Evolutionary conservation across 2,888 invertebrate species (phyloP).

Genomic region (Chloroclystis v-ata): DNA sequence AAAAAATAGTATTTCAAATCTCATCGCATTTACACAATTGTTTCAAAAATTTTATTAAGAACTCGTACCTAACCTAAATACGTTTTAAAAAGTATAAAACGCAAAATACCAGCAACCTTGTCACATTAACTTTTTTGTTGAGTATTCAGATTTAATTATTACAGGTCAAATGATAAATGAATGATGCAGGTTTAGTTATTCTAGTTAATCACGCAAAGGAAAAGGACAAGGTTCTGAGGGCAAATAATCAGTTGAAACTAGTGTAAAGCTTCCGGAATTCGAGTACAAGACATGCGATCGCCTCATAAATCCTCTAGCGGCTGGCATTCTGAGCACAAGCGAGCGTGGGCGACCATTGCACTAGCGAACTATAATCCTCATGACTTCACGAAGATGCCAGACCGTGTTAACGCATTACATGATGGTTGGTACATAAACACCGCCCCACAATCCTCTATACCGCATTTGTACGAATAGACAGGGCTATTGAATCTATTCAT

Average conservation of each 20-base stretch:
- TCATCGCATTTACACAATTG: too few species aligned
- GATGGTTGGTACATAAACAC: constrained; percentile 4
- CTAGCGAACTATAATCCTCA: constrained; percentile 37
- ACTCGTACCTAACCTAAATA: too few species aligned
- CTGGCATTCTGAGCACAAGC: constrained; percentile 34
- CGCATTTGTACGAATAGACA: constrained; percentile 19
- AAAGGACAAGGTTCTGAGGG: constrained; percentile 7
- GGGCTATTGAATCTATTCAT: constrained; percentile 20
- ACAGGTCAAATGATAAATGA: neutral
- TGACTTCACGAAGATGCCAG: constrained; percentile 27
- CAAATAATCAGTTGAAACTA: constrained; percentile 30
- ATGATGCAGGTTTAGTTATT: neutral
- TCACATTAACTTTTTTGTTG: too few species aligned
- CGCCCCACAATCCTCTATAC: constrained; percentile 13
- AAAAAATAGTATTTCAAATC: too few species aligned
- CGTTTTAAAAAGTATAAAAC: too few species aligned
- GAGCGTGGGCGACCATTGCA: constrained; percentile 41
- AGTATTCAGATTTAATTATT: too few species aligned
- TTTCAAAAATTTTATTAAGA: too few species aligned
- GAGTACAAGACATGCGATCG: constrained; percentile 56
- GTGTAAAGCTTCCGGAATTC: constrained; percentile 55
- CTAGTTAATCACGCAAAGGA: constrained; percentile 5
- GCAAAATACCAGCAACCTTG: too few species aligned
- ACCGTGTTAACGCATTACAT: too few species aligned
- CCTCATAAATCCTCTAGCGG: constrained; percentile 62